Percentiles rank a stretch among this genome's conserved stretches.
Conservation (phyloP, 23 tunicate genomes). For the Aplidium turbinatum region DNA sequence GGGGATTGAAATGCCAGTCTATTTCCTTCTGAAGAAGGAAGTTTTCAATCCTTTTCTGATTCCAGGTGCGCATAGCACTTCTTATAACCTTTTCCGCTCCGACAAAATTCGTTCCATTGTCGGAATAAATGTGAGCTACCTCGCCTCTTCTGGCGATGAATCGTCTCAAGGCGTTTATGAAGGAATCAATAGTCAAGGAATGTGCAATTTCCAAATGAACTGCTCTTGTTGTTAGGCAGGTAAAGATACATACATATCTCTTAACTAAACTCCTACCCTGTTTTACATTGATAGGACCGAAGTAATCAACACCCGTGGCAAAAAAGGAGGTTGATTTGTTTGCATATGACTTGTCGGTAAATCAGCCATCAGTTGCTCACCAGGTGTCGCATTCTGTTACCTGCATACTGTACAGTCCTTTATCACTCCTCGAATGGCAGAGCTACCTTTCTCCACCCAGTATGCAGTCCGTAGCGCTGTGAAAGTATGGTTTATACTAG, state of each 20-base stretch:
- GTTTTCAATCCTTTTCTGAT: background rate
- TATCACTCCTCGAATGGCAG: background rate
- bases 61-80: background rate
- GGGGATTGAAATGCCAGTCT: conserved; percentile 2
- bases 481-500: background rate
- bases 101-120: conserved; percentile 2
- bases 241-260: background rate
- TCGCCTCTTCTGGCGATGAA: background rate
- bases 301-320: conserved; percentile 1
- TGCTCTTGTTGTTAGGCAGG: conserved; percentile 4
- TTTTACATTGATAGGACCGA: background rate
- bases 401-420: background rate
- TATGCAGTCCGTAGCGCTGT: background rate
- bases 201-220: background rate
- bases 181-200: background rate
- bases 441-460: background rate
- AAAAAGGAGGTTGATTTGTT: background rate
- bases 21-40: background rate
- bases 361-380: conserved; percentile 11
- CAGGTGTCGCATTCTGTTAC: background rate
- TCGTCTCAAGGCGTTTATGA: background rate
- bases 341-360: background rate
- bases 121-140: background rate
- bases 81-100: background rate
- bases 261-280: background rate